Base-by-base conservation (phyloP, 1,140 invertebrate species). In the Macrotrachela quadricornifera region DNA sequence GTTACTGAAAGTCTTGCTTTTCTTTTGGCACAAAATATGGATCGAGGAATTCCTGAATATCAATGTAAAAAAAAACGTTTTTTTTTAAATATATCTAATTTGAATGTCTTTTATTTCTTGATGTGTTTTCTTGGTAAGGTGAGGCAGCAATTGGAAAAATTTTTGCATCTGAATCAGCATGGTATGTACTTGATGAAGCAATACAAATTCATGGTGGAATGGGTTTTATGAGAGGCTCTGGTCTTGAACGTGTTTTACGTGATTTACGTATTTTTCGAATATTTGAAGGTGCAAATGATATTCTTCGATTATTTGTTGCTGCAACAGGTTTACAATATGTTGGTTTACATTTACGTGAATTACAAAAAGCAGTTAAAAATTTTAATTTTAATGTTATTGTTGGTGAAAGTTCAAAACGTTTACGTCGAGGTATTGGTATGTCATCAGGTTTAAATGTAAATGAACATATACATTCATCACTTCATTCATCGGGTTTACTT, bases 221-320 rank as follows among this genome's bases (percentile, higher is more conserved):
- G 59, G 92, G 92, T 40, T 99, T 80, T 73, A 99, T 99, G 92
- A 83, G 80, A 71, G 66, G 65, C 8, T 75, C 81, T 44, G 85
- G 85, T 1, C 67, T 97, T 6, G 92, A 97, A 73, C 77, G 82
- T 62, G 78, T 96, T 11, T 69, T 96, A 71, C 75, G 92, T 59
- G 91, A 97, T 73, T 65, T 96, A 42, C 76, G 92, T 60, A 94
- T 99, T 59, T 99, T 97, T 76, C 75, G 91, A 63, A 99, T 99
- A 61, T 99, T 97, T 69, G 94, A 99, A 73, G 94, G 94, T 62
- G 88, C 88, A 30, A 99, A 97, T 68, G 94, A 99, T 66, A 91
- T 97, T 69, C 74, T 99, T n/a, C 73, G 91, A 44, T 71, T 99
- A 10, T 96, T 99, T 73, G 80, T 97, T 15, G 84, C 88, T n/a